Evolutionary conservation across 2,797 vertebrate species (phyloP), one percentile per base, ranked within the genome.

Genomic region (Melanotaenia boesemani): DNA sequence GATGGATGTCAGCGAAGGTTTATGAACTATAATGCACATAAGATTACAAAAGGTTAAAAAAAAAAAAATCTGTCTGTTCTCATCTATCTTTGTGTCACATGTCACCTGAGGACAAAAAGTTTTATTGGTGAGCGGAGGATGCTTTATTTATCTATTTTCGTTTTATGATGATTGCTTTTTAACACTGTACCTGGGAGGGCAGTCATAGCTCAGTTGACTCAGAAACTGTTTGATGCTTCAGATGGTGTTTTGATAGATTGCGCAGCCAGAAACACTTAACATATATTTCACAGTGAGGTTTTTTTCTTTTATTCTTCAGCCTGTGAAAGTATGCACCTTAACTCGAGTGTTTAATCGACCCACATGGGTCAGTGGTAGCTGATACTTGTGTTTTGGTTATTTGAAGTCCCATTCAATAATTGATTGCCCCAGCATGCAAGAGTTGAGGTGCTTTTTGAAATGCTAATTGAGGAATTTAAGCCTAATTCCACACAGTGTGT

Each of bases 381-480:
- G 16, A 48, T 72, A 57, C 80, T 77, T 77, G 67, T 67, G 71
- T 77, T 87, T 74, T 72, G 52, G 80, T 88, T 78, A 74, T 83
- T 82, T 74, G 81, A 80, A 78, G 68, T 63, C 82, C 84, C 85
- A 83, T 81, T 87, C 74, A 69, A 81, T 86, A 92, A 88, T 85
- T 91, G 90, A 92, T 88, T 88, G 80, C 81, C 83, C 76, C 84
- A 86, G 91, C 87, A 86, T 66, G 72, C 68, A 81, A 81, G 68
- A 56, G 69, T 52, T 41, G 56, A 57, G 10, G 59, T 22, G 50
- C 76, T 78, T 86, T 90, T 85, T 85, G 67, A 90, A 91, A 92
- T 90, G 85, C 82, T 92, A 92, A 94, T 91, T 72, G 79, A 55
- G 60, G 50, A 80, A 80, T 86, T 82, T 86, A 84, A 86, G 78